Conservation (phyloP, 2,888 invertebrate species). For the Microctonus aethiopoides region DNA sequence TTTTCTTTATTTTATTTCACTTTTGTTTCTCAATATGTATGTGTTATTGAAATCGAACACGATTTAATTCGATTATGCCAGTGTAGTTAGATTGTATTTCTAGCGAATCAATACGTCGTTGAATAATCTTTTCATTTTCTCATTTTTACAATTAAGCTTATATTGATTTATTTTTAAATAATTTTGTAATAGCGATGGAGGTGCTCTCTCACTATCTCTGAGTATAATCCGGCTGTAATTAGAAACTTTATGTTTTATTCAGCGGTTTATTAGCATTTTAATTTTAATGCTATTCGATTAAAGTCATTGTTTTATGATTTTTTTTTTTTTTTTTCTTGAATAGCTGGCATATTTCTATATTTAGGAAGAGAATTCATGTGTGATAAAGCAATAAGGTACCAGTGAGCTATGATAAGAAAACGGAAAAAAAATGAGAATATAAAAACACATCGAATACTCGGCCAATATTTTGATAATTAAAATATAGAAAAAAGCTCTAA, state of each 20-base stretch:
- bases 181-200: background rate
- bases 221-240: background rate
- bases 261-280: background rate
- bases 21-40: background rate
- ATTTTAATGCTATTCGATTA: background rate
- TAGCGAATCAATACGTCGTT: background rate
- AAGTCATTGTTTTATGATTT: background rate
- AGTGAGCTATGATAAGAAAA: background rate
- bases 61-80: slow-evolving; percentile 4
- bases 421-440: no score
- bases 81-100: background rate
- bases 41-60: background rate
- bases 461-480: slow-evolving; percentile 43
- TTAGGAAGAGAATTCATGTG: background rate
- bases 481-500: background rate
- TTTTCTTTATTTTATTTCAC: background rate
- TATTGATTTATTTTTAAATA: background rate
- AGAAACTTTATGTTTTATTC: background rate
- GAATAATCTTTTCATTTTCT: background rate
- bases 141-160: background rate
- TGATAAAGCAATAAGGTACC: background rate
- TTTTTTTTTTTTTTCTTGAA: background rate
- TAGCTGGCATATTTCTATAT: background rate
- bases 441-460: slow-evolving; percentile 39
- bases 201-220: background rate